Conservation (phyloP, 2,113 vertebrate genomes). For the Stomatorhinus ivindoensis region DNA sequence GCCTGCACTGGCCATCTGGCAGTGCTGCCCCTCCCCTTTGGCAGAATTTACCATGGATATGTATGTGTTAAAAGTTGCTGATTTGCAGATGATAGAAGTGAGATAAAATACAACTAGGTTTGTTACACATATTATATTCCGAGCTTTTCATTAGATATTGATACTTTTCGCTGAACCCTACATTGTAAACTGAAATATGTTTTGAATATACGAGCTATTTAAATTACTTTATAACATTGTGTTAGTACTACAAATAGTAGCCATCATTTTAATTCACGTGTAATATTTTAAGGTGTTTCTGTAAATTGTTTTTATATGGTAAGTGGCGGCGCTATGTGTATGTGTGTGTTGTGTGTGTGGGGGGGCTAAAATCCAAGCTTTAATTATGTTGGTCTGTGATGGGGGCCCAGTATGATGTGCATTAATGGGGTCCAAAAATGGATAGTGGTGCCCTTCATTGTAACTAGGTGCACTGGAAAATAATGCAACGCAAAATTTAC, state of each 20-base stretch:
- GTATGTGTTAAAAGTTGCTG: not conserved
- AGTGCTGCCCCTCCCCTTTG: not conserved
- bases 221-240: not conserved
- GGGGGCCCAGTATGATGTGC: too few species aligned
- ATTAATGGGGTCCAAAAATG: not conserved
- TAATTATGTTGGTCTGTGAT: too few species aligned
- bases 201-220: not conserved
- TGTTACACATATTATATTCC: not conserved
- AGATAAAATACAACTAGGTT: not conserved
- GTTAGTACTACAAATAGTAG: not conserved
- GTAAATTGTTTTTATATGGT: not conserved
- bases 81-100: not conserved
- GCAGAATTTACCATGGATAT: not conserved
- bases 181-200: not conserved
- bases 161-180: not conserved
- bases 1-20: not conserved
- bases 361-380: not conserved
- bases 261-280: not conserved
- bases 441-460: too few species aligned
- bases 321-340: not conserved
- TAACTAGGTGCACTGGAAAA: not conserved
- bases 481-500: not conserved
- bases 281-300: not conserved
- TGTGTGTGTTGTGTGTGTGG: not conserved
- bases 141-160: not conserved